These are phyloP conservation scores for Eupithecia pulchellata DNA, from an alignment of 2,888 invertebrate genomes.

Conservation along the genomic window DNA sequence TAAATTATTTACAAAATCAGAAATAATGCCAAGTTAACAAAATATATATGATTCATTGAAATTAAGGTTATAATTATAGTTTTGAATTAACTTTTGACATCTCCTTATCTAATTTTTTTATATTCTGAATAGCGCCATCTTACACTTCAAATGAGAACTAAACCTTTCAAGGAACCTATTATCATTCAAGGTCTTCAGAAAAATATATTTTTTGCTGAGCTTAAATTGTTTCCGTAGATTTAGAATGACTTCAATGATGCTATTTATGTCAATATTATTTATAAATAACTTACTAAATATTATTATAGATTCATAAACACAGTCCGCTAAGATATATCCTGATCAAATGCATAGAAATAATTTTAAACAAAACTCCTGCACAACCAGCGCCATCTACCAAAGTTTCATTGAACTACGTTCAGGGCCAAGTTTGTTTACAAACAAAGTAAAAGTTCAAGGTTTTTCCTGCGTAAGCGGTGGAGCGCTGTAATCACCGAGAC, in stretches of 20 bases:
- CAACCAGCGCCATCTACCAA: slow-evolving; percentile 64
- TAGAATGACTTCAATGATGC: neutral
- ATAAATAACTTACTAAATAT: neutral
- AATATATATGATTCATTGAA: neutral
- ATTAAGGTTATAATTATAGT: neutral
- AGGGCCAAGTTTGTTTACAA: slow-evolving; percentile 73
- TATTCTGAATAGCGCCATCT: neutral
- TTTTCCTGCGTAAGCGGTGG: slow-evolving; percentile 40
- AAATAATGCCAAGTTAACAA: neutral
- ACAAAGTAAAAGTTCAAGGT: slow-evolving; percentile 63
- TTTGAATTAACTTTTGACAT: no score
- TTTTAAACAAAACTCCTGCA: neutral
- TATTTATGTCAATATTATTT: neutral
- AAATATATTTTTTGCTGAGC: neutral
- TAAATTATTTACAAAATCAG: neutral
- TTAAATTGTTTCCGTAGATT: neutral
- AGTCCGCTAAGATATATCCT: neutral
- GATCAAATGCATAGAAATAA: neutral
- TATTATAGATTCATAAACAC: neutral
- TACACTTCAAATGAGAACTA: neutral
- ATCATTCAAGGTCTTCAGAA: neutral
- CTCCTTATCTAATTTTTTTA: neutral
- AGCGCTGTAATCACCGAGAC: slow-evolving; percentile 41
- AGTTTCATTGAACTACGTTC: slow-evolving; percentile 54
- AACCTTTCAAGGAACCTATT: no score